Percentiles rank a stretch among this genome's conserved stretches.
phyloP scores from a whole-genome alignment of 2,888 invertebrate species.

The Steinernema hermaphroditum region DNA sequence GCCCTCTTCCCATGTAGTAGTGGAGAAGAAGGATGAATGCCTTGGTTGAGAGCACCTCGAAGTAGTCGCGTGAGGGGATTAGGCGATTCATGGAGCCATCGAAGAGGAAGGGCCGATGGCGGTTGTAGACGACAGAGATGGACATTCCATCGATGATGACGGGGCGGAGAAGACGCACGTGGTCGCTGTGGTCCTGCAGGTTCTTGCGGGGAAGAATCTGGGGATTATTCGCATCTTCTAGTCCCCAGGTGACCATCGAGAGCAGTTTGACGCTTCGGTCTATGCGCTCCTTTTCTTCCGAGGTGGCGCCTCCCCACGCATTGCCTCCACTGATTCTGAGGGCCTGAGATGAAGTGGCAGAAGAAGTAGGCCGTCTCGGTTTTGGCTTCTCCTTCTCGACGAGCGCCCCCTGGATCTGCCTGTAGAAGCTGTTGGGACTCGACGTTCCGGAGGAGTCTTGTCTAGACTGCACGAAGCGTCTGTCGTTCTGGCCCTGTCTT shows the following conservation, averaged over 20 bases:
- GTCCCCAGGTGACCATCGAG: background rate
- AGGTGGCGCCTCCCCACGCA: background rate
- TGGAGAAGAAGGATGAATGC: background rate
- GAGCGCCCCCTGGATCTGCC: too few species aligned
- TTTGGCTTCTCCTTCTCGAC: too few species aligned
- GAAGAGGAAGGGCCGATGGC: background rate
- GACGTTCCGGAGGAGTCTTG: too few species aligned
- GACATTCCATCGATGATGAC: slow-evolving; percentile 1
- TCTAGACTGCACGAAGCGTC: too few species aligned
- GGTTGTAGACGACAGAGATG: background rate
- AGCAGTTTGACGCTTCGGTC: background rate
- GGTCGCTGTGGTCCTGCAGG: background rate
- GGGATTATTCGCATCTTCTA: background rate
- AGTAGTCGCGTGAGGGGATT: background rate
- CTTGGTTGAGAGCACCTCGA: slow-evolving; percentile 1
- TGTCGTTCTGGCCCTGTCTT: too few species aligned
- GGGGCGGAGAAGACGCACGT: background rate
- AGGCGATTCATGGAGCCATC: background rate
- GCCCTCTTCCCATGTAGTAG: background rate
- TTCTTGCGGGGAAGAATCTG: background rate
- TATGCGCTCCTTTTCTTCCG: background rate
- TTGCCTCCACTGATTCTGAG: background rate
- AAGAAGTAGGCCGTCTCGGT: too few species aligned
- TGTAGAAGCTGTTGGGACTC: too few species aligned
- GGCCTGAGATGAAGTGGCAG: background rate